phyloP scores from a whole-genome alignment of 2,888 invertebrate genomes.

The Agonopterix alstromeriana region DNA sequence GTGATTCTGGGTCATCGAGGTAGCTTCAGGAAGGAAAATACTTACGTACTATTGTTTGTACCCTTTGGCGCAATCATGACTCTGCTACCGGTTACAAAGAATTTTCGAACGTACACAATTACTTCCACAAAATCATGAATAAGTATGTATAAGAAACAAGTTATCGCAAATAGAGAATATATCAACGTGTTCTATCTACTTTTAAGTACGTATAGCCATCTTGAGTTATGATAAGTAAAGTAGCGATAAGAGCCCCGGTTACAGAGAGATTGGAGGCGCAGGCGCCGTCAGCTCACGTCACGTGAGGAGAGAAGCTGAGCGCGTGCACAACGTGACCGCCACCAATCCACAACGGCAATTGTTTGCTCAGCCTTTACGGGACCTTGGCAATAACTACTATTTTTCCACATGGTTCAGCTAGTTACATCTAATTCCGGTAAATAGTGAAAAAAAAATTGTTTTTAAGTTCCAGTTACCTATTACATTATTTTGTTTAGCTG shows the following conservation, averaged over 20 bases:
- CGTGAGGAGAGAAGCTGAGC: constrained; percentile 35
- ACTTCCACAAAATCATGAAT: background rate
- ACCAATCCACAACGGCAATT: constrained; percentile 18
- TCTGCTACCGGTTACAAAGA: background rate
- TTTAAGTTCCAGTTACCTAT: constrained; percentile 33
- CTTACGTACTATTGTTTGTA: background rate
- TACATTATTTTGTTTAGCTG: constrained; percentile 28
- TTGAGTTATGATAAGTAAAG: constrained; percentile 23
- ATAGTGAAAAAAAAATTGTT: constrained; percentile 9
- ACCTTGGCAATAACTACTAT: constrained; percentile 26
- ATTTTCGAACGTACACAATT: background rate
- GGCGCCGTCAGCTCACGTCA: constrained; percentile 38
- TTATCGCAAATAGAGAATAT: background rate
- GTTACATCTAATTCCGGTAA: background rate
- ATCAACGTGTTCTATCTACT: constrained; percentile 29
- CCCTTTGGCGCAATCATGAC: background rate
- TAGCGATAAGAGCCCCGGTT: constrained; percentile 12
- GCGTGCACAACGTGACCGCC: constrained; percentile 43
- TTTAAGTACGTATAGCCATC: constrained; percentile 17
- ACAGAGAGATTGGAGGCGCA: constrained; percentile 5
- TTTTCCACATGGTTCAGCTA: constrained; percentile 10
- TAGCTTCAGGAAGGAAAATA: background rate
- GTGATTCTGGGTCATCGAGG: constrained; percentile 14
- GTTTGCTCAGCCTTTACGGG: constrained; percentile 31
- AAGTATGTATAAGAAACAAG: background rate